These are phyloP conservation scores for Anabas testudineus DNA, from an alignment of 2,797 vertebrate species.

Conservation along the genomic window DNA sequence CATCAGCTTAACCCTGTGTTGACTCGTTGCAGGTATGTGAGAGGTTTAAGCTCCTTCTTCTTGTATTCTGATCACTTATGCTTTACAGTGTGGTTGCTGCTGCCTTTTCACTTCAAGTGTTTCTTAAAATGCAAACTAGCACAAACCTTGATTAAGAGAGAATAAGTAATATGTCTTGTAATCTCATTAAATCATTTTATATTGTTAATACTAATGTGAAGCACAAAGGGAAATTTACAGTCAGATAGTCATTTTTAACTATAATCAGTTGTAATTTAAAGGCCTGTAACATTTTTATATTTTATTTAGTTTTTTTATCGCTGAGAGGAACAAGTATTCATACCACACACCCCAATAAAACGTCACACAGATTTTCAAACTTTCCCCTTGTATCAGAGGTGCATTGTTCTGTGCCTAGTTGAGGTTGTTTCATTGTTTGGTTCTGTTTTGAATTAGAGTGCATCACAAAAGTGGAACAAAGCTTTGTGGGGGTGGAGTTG, in stretches of 20 bases:
- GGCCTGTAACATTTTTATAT: too few species aligned
- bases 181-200: too few species aligned
- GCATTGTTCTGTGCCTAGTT: slow-evolving; percentile 44
- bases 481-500: slow-evolving; percentile 62
- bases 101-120: not conserved
- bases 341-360: slow-evolving; percentile 27
- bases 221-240: slow-evolving; percentile 28
- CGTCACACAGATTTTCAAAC: slow-evolving; percentile 24
- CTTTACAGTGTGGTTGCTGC: not conserved
- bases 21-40: slow-evolving; percentile 31
- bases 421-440: slow-evolving; percentile 64
- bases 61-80: not conserved
- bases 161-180: not conserved
- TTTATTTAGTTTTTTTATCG: slow-evolving; percentile 36
- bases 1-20: slow-evolving; percentile 39
- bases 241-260: slow-evolving; percentile 26
- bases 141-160: not conserved
- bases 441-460: slow-evolving; percentile 75
- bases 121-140: not conserved
- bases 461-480: slow-evolving; percentile 71
- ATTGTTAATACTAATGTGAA: not conserved
- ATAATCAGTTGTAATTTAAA: slow-evolving; percentile 49
- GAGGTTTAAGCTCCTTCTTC: not conserved
- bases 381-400: slow-evolving; percentile 24
- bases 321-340: slow-evolving; percentile 3